Base-by-base conservation (phyloP, 2,113 vertebrate genomes). In the Engystomops pustulosus region DNA sequence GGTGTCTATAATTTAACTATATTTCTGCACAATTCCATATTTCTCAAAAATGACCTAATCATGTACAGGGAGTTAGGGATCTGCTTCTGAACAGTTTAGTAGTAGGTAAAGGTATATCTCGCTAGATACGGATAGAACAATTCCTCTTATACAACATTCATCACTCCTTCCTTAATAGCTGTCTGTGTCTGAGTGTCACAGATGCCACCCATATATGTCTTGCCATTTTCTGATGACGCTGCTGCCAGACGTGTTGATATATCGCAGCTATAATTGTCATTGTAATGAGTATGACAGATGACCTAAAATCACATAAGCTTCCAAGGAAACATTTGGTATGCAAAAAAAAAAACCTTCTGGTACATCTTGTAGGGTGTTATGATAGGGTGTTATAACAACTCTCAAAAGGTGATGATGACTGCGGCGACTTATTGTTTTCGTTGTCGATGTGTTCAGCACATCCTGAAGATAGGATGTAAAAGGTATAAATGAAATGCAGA, bases 321-420 rank as follows among this genome's bases (percentile, higher is more conserved):
- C 60, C 32, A 32, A 4, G 1, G 32, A 65, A 67, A 67, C 62
- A 36, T 36, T 67, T 36, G 30, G 6, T 36, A 58, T 25, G n/a
- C 55, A 12, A 17, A 58, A 25, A 58, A 58, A 0, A 58, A 3
- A 0, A 62, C 27, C 27, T 65, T 32, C 60, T 32, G 60, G 60
- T 32, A 32, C 60, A 65, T 65, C 60, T 65, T 65, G 14, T 32
- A 65, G 60, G 60, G 60, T 32, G 25, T 27, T 62, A 62, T 55
- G 18, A 49, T 32, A 65, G 60, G 60, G 60, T 65, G 55, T 58
- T 58, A 58, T 25, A 32, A 32, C 14, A 32, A 32, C 60, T 32
- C 27, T 65, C 27, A 65, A 18, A 65, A 65, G 27, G 27, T 65
- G 27, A 32, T 30, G 60, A 65, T 65, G 60, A 65, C 60, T 65